These are phyloP conservation scores for Plagiodera versicolora DNA, from an alignment of 2,888 invertebrate genomes.

Conservation along the genomic window DNA sequence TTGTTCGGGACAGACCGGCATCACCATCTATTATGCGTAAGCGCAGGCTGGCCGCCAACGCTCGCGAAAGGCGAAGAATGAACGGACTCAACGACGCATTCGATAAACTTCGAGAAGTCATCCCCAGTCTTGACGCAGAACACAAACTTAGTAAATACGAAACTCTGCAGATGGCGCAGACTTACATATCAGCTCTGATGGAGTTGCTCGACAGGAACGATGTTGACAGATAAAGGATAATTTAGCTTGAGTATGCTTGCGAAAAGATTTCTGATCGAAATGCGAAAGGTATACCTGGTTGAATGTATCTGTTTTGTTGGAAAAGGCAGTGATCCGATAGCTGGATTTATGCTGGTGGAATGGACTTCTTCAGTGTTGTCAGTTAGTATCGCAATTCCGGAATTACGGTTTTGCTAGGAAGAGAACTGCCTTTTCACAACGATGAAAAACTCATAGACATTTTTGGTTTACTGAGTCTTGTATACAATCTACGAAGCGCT, in stretches of 20 bases:
- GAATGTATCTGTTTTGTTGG: background rate
- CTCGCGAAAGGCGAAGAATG: conserved; percentile 71
- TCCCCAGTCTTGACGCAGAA: conserved; percentile 69
- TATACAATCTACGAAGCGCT: too few relatives aligned
- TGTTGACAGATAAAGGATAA: conserved; percentile 31
- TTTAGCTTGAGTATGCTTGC: background rate
- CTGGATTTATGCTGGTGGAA: background rate
- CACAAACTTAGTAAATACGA: conserved; percentile 74
- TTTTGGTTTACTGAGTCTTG: too few relatives aligned
- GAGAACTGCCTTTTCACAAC: too few relatives aligned
- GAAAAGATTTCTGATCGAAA: background rate
- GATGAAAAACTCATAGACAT: too few relatives aligned
- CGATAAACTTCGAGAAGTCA: conserved; percentile 68
- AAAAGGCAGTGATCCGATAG: background rate
- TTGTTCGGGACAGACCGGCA: conserved; percentile 43
- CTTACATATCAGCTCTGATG: conserved; percentile 69
- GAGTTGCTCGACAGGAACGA: conserved; percentile 58
- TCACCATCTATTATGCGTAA: conserved; percentile 60
- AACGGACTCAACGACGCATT: conserved; percentile 74
- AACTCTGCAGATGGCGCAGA: conserved; percentile 79
- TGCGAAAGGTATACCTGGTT: background rate
- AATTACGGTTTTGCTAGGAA: too few relatives aligned
- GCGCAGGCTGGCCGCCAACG: conserved; percentile 70
- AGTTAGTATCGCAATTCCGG: background rate
- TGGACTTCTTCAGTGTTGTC: background rate